Evolutionary conservation across 2,888 invertebrate species (phyloP), one percentile per base, ranked within the genome.

Genomic region (Ophion ellenae): DNA sequence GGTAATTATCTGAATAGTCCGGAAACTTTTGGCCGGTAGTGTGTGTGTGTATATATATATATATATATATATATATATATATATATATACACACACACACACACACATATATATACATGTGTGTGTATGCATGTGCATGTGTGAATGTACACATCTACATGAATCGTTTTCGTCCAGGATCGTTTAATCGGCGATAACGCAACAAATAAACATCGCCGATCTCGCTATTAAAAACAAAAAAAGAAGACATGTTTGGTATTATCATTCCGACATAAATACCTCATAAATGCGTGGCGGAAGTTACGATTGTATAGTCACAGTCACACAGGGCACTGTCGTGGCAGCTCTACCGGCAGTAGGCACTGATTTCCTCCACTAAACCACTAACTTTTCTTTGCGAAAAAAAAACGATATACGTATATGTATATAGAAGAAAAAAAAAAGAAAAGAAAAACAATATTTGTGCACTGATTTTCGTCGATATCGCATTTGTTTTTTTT

Each of bases 201-300:
- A 45, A 61, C 57, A 53, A 53, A 80, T 11, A 53, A 76, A 64
- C 57, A 80, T 63, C 81, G 71, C 64, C 84, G 75, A 77, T 17
- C 40, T 76, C 81, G 73, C 86, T 83, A 81, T 74, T 78, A 63
- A 84, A 66, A 91, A 89, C 4, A 17, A 53, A 17, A 17, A 53
- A 53, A 17, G 53, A 53, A 92, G 91, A 90, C 92, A 92, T 92
- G 91, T 93, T 93, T 92, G 93, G 92, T 92, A 93, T 93, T 91
- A 93, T 93, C 93, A 93, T 94, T 94, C 93, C 93, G 92, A 92
- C 90, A 94, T 94, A 94, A 94, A 94, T 94, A 94, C 94, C 94
- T 94, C 94, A 92, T 91, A 92, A 93, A 92, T 93, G 93, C 92
- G 93, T 93, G 92, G 93, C 93, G 92, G 93, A 94, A 93, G 94